Base-by-base conservation (phyloP, 2,797 vertebrate genomes). In the Austrolebias charrua region DNA sequence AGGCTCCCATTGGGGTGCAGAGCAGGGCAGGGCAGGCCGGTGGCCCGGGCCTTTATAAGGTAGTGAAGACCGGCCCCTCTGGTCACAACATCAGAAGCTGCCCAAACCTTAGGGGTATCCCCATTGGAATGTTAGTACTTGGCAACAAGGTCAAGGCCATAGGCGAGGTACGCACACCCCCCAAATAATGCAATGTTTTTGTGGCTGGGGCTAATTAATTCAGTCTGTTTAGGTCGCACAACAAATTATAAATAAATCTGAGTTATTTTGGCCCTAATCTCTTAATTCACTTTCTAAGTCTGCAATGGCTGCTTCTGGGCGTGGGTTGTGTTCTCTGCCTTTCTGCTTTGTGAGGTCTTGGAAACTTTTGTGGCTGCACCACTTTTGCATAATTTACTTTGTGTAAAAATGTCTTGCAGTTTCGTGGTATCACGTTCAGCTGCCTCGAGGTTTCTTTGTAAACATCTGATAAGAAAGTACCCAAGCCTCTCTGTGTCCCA, bases 91-190 rank as follows among this genome's bases (percentile, higher is more conserved):
- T 99, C 95, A 95, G 98, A 98, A 99, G 97, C 95, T 98, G 96
- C 90, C 98, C 98, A 94, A 98, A 99, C 97, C 97, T 99, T 98
- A 99, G 97, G 97, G 98, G 97, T 97, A 98, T 99, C 97, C 98
- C 98, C 94, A 98, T 98, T 98, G 98, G 98, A 98, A 99, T 99
- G 97, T 98, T 99, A 98, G 96, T 99, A 91, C 97, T 99, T 95
- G 97, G 96, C 94, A 99, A 99, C 98, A 98, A 95, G 95, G 95
- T 99, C 96, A 99, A 99, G 94, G 97, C 98, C 88, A 93, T 99
- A 94, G 97, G 97, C 95, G 98, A 99, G 98, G 98, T 93, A 93
- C 88, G 92, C 85, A 93, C 89, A 88, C 86, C 88, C 83, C 86
- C 85, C 83, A 87, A 89, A 88, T 88, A 81, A 87, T 85, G 54